Base-by-base conservation (phyloP, 2,888 invertebrate species). In the Perizoma affinitatum region DNA sequence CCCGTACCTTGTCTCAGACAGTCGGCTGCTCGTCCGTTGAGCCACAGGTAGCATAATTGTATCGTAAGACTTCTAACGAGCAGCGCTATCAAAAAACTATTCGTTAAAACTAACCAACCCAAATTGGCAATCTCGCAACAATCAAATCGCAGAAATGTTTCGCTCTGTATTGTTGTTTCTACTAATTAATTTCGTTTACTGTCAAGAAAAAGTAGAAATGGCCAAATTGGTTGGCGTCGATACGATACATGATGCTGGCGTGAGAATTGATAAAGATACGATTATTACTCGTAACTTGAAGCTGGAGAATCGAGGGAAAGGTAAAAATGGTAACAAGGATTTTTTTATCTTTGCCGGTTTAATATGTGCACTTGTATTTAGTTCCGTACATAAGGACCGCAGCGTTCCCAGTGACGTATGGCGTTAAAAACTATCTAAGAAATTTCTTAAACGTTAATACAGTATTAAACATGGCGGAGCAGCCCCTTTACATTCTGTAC, bases 241-340 rank as follows among this genome's bases (percentile, higher is more conserved):
- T 3, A 74, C 87, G 0, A 55, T 80, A 1, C 85, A 86, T 47
- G 76, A 82, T 46, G 41, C 36, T 5, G 52, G 52, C n/a, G 10
- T 74, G 0, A 82, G 79, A 63, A 86, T 90, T 8, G 80, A 89
- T 52, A 91, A 87, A 67, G 80, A 90, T 54, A 87, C 89, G 0
- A 75, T 88, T 35, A 86, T 90, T 22, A 82, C 84, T 0, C 77
- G 81, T 4, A 88, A 88, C 65, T 72, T 86, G 58, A 87, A 84
- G 58, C 54, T 86, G 35, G 82, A 82, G 10, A 80, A 74, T 58
- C 80, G 78, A 35, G 71, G 58, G 62, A 74, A 72, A 4, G 72
- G 64, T 0, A 75, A 72, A 58, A 76, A 68, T 60, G 58, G 82
- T 83, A 74, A 78, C 75, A 69, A 6, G 35, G 5, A 54, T 47